Base-by-base conservation (phyloP, 2,797 vertebrate species). In the Oreonectes daqikongensis region DNA sequence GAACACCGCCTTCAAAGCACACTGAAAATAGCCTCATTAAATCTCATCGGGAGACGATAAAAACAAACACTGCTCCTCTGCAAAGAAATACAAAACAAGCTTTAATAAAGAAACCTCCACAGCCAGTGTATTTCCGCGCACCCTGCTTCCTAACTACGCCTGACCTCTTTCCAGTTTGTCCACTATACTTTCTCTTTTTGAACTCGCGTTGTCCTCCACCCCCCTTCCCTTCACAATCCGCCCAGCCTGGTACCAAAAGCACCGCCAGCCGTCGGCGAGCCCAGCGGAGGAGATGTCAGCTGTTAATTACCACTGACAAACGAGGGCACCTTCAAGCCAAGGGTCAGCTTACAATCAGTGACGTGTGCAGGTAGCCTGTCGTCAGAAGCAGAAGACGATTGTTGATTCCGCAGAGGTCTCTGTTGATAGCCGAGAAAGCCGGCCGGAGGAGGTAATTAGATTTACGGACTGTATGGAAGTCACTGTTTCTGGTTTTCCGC, bases 251-350 rank as follows among this genome's bases (percentile, higher is more conserved):
- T 52, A 69, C 44, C 9, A 20, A 24, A 65, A 48, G 9, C 1
- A 1, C 69, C 32, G 40, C n/a, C 52, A 59, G 68, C 35, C 48
- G 20, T 26, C n/a, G 35, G 61, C 30, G 32, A 28, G 46, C 17
- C 60, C 24, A 46, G 60, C 30, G 12, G 35, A 79, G 63, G 15
- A 20, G 63, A 61, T 24, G 63, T 68, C 50, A 68, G 30, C 44
- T 40, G 46, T 61, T 73, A 79, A 82, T 77, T 77, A 84, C 55
- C 72, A 48, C 65, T 84, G 76, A 82, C 73, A 81, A 77, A 81
- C 66, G 72, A 69, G 48, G 28, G 20, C 77, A 77, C 74, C 73
- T 74, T 24, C 32, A 20, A 74, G 77, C 68, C 60, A 76, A 57
- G 65, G 77, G 79, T 78, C 79, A 77, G 40, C 73, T 72, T 65